Evolutionary conservation across 2,797 vertebrate species (phyloP).

Genomic region (Alectoris magna): DNA sequence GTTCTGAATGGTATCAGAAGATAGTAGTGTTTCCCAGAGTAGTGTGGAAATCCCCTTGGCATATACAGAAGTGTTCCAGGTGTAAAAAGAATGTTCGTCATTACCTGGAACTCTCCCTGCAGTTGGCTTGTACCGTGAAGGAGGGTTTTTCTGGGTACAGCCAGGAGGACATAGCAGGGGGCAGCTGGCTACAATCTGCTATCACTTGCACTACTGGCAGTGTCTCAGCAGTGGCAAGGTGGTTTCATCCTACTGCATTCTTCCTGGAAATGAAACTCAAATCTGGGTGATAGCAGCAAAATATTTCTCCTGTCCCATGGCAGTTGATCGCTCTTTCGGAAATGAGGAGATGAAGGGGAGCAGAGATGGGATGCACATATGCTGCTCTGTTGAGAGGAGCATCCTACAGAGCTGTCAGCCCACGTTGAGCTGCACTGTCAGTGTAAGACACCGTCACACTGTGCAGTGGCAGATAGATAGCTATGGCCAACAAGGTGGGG

Average conservation of each 20-base stretch:
- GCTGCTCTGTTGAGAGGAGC: accelerated
- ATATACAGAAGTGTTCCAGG: neutral
- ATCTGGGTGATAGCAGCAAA: neutral
- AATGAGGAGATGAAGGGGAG: neutral
- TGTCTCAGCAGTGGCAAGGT: neutral
- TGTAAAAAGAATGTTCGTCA: neutral
- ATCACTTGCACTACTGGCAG: neutral
- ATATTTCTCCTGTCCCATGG: neutral
- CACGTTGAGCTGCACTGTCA: neutral
- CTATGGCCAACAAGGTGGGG: neutral
- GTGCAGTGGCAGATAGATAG: neutral
- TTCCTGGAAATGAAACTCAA: neutral
- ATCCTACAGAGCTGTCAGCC: neutral
- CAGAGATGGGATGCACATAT: neutral
- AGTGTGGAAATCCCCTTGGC: neutral
- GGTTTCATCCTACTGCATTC: neutral
- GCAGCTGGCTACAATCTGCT: neutral
- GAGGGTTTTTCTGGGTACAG: neutral
- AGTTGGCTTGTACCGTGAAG: accelerated
- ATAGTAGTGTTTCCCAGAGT: neutral
- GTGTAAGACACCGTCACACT: neutral
- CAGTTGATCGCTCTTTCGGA: neutral
- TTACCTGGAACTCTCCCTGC: neutral
- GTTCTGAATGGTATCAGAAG: neutral
- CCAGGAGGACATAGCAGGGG: neutral